Percentiles rank a stretch among this genome's conserved stretches.
These are phyloP conservation scores for Myotis lucifugus DNA, from an alignment of 2,113 vertebrate species.

Conservation along the genomic window DNA sequence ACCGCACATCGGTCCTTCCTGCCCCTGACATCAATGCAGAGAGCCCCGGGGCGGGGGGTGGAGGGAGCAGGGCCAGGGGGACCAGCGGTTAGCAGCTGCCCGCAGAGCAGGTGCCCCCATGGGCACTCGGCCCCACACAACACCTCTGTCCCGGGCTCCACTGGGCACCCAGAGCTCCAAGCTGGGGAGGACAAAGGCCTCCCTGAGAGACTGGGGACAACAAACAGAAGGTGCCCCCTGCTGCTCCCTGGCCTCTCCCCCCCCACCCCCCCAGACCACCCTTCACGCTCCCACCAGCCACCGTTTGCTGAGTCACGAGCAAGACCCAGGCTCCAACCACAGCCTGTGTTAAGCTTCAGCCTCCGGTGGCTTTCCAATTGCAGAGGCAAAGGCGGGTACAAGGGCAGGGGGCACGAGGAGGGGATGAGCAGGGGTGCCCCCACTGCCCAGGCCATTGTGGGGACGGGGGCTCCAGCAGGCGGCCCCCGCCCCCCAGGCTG, in stretches of 20 bases:
- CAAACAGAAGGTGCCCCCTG: no score
- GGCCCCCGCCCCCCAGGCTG: neutral
- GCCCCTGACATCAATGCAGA: neutral
- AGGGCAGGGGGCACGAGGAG: rapidly evolving
- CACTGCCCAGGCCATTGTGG: neutral
- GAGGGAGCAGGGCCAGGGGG: no score
- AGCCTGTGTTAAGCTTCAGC: neutral
- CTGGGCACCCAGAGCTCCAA: neutral
- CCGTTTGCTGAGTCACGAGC: neutral
- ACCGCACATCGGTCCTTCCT: rapidly evolving
- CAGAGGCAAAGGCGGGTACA: neutral
- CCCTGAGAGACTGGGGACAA: neutral
- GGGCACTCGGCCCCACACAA: neutral
- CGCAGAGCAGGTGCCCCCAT: neutral
- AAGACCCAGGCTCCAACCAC: neutral
- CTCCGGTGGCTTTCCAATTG: neutral
- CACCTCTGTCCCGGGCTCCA: neutral
- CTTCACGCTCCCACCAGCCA: neutral
- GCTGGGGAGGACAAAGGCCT: neutral
- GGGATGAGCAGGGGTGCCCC: neutral
- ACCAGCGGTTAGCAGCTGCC: neutral
- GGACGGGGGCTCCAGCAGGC: neutral
- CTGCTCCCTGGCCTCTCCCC: neutral
- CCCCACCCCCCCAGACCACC: neutral
- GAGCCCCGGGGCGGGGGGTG: rapidly evolving